phyloP scores from a whole-genome alignment of 2,113 vertebrate species.

The Onychorhynchus coronatus region DNA sequence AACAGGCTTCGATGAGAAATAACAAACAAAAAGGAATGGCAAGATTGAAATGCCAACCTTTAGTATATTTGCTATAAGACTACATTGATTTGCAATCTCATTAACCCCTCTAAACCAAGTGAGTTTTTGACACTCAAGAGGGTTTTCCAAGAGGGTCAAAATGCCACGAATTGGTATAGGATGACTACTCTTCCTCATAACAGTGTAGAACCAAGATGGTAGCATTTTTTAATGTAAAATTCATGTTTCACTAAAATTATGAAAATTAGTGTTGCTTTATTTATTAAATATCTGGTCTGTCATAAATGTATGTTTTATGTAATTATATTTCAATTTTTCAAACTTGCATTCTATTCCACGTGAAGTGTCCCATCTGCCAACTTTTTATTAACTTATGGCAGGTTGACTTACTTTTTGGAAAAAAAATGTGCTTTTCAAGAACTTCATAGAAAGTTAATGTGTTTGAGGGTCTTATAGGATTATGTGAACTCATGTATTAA shows the following conservation, averaged over 20 bases:
- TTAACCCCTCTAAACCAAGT: background rate
- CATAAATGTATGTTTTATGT: background rate
- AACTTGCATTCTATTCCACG: background rate
- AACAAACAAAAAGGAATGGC: background rate
- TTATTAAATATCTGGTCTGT: background rate
- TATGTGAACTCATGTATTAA: background rate
- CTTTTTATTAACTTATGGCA: background rate
- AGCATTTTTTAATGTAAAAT: background rate
- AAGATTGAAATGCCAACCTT: background rate
- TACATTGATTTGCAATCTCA: background rate
- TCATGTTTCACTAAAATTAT: background rate
- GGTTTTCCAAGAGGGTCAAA: background rate
- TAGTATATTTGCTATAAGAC: background rate
- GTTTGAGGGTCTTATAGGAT: background rate
- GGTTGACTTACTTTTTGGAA: background rate
- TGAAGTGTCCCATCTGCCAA: background rate
- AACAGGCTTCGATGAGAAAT: background rate
- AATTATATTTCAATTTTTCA: background rate
- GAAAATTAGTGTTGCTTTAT: background rate
- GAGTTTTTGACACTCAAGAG: background rate
- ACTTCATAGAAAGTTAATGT: background rate
- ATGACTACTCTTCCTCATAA: background rate
- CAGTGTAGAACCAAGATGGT: rapidly evolving
- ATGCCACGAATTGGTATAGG: background rate
- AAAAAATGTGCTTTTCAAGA: background rate